These are phyloP conservation scores for Siphonodentalium dalli DNA, from an alignment of 2,888 invertebrate genomes.

Conservation along the genomic window DNA sequence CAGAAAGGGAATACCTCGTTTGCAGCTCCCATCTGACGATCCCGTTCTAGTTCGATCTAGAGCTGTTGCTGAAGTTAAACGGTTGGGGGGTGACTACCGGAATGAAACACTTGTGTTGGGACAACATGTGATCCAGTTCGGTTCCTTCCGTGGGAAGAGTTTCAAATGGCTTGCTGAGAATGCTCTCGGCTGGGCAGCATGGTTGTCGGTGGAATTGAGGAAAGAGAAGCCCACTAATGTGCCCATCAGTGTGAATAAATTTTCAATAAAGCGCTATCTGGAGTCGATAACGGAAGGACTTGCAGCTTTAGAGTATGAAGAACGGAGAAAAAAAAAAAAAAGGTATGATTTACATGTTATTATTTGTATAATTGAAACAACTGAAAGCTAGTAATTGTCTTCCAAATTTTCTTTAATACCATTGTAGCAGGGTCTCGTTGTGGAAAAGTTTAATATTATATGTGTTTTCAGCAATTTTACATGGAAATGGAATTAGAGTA, in stretches of 20 bases:
- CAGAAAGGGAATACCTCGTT: too few species aligned
- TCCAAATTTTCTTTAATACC: too few species aligned
- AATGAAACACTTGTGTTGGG: slow-evolving; percentile 4
- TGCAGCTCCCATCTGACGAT: too few species aligned
- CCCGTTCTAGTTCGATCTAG: not conserved
- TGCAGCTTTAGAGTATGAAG: not conserved
- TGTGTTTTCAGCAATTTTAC: too few species aligned
- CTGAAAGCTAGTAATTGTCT: too few species aligned
- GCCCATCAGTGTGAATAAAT: slow-evolving; percentile 2
- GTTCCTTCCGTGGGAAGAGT: not conserved
- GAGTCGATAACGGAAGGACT: slow-evolving; percentile 6
- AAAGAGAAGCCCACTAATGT: not conserved
- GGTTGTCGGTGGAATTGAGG: not conserved
- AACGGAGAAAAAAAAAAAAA: too few species aligned
- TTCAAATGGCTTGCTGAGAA: slow-evolving; percentile 12
- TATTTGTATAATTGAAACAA: too few species aligned
- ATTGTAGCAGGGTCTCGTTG: too few species aligned
- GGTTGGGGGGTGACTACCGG: not conserved
- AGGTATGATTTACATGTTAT: too few species aligned
- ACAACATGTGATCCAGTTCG: slow-evolving; percentile 8
- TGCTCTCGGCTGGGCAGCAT: slow-evolving; percentile 8
- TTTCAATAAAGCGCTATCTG: slow-evolving; percentile 3
- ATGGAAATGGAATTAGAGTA: too few species aligned
- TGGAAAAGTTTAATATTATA: too few species aligned
- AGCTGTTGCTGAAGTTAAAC: not conserved